A percentile compares a stretch with the other conserved stretches of the same genome.
These are phyloP conservation scores for Hippopotamyrus pictus DNA, from an alignment of 2,797 vertebrate genomes.

Conservation along the genomic window DNA sequence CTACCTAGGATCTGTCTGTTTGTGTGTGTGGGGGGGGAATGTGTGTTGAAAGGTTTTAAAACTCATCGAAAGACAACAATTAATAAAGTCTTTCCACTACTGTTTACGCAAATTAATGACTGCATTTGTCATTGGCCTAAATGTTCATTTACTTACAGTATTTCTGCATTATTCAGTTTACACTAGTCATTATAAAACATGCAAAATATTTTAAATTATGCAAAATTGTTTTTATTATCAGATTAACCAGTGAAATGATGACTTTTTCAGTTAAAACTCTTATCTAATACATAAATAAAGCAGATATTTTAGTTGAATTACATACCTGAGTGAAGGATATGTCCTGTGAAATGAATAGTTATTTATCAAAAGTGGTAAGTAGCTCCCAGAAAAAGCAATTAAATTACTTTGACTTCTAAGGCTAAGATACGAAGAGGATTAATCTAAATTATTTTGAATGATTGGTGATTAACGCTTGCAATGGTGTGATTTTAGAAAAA, in stretches of 20 bases:
- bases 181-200: background rate
- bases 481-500: background rate
- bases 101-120: background rate
- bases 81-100: constrained; percentile 15
- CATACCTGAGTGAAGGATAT: background rate
- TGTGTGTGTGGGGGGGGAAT: background rate
- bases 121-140: background rate
- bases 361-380: background rate
- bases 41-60: constrained; percentile 27
- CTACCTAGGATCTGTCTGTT: background rate
- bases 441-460: background rate
- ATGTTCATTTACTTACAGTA: background rate
- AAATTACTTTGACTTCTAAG: background rate
- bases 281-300: background rate
- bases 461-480: background rate
- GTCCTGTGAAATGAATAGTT: background rate
- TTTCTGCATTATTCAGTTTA: background rate
- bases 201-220: background rate
- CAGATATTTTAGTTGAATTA: background rate
- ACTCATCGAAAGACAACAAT: background rate
- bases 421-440: background rate
- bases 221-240: background rate
- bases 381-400: background rate
- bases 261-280: background rate
- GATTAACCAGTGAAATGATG: background rate